phyloP scores from a whole-genome alignment of 2,797 vertebrate genomes.

The Ctenosaura bakeri region DNA sequence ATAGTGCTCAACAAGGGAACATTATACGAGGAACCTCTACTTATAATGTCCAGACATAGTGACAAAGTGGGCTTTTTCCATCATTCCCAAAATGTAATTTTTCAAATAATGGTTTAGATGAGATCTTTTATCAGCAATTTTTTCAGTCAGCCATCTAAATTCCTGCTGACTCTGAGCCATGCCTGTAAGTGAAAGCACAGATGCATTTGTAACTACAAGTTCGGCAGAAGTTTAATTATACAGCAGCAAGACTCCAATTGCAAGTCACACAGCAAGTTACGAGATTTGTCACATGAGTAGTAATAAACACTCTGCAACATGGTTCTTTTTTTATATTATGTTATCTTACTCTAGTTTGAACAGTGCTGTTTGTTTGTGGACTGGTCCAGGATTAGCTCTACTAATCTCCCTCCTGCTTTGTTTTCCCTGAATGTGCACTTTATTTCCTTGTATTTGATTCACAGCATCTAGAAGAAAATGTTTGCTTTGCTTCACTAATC shows the following conservation, averaged over 20 bases:
- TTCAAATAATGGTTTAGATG: conserved; percentile 35
- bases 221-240: conserved; percentile 69
- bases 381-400: conserved; percentile 50
- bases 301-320: conserved; percentile 48
- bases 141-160: conserved; percentile 58
- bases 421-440: conserved; percentile 44
- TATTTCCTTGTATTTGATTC: conserved; percentile 9
- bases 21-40: not conserved
- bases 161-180: conserved; percentile 54
- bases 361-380: conserved; percentile 61
- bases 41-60: not conserved
- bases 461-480: not conserved
- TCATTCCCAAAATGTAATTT: conserved; percentile 34
- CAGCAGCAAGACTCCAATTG: conserved; percentile 67
- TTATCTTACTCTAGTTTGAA: conserved; percentile 47
- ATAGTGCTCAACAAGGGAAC: not conserved
- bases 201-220: conserved; percentile 62
- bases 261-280: conserved; percentile 57
- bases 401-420: conserved; percentile 58
- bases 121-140: conserved; percentile 56
- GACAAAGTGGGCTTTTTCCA: not conserved
- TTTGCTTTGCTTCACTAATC: conserved; percentile 25
- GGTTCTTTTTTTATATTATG: conserved; percentile 54
- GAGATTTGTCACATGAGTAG: conserved; percentile 53
- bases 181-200: conserved; percentile 65